phyloP scores from a whole-genome alignment of 2,113 vertebrate genomes.

The Toxostoma redivivum region DNA sequence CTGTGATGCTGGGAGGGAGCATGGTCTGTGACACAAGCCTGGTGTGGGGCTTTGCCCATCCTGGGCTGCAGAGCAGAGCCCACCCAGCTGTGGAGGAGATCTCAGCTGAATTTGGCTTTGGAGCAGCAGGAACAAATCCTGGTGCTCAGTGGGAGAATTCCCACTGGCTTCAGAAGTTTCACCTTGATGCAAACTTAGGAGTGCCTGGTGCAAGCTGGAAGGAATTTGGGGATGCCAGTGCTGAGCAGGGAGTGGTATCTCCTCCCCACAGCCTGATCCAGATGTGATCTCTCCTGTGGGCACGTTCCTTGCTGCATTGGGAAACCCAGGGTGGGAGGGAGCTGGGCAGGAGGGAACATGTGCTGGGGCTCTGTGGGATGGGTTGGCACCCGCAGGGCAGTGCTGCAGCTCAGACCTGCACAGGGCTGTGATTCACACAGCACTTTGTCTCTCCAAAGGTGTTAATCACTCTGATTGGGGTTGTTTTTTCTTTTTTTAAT shows the following conservation, averaged over 20 bases:
- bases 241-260: not conserved
- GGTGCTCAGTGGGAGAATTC: not conserved
- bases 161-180: not conserved
- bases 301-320: not conserved
- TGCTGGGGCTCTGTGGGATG: not conserved
- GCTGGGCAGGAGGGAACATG: conserved; percentile 7
- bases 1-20: accelerated
- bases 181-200: not conserved
- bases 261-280: not conserved
- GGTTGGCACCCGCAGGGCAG: not conserved
- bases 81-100: not conserved
- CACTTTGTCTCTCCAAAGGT: not conserved
- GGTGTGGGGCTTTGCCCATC: not conserved
- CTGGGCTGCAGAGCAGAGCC: not conserved
- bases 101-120: not conserved
- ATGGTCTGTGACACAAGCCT: not conserved
- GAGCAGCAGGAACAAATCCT: not conserved
- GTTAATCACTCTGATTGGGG: not conserved
- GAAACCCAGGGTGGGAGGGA: not conserved
- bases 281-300: not conserved
- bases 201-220: not conserved
- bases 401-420: not conserved
- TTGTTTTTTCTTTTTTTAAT: not conserved
- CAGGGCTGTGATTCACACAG: not conserved
- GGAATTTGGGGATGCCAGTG: not conserved